A percentile compares a stretch with the other conserved stretches of the same genome.
Evolutionary conservation across 2,113 vertebrate species (phyloP).

Genomic region (Egretta garzetta): DNA sequence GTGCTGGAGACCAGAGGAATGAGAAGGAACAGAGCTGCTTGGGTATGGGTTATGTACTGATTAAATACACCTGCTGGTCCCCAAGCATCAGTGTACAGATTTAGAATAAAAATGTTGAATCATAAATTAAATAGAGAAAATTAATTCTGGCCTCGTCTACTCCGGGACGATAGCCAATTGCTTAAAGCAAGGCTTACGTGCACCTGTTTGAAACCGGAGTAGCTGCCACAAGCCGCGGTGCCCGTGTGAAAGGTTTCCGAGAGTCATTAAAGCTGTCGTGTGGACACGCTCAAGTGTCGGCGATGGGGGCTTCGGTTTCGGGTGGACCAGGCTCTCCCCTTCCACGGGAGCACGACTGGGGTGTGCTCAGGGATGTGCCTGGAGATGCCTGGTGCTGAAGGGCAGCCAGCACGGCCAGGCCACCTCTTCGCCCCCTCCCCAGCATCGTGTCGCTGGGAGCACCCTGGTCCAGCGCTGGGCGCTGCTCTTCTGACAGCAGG

Average conservation of each 20-base stretch:
- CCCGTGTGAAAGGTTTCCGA: neutral
- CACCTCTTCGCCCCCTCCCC: neutral
- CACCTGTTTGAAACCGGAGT: neutral
- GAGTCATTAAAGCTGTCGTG: accelerated
- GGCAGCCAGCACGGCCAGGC: neutral
- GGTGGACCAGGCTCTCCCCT: neutral
- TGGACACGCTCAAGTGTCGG: accelerated
- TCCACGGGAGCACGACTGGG: accelerated
- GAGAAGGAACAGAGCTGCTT: neutral
- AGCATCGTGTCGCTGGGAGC: accelerated
- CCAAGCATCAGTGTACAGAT: neutral
- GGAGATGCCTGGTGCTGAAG: accelerated
- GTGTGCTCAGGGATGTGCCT: neutral
- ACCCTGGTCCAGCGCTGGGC: accelerated
- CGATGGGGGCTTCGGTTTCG: accelerated
- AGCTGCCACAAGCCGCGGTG: neutral
- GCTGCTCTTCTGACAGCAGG: neutral
- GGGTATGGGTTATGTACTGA: neutral
- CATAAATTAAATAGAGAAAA: neutral
- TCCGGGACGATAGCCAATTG: neutral
- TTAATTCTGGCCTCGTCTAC: neutral
- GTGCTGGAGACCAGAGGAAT: neutral
- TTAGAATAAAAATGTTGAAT: neutral
- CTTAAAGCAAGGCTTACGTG: neutral
- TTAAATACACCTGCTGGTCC: neutral